Evolutionary conservation across 2,797 vertebrate genomes (phyloP), one percentile per base, ranked within the genome.

Genomic region (Allobates femoralis): DNA sequence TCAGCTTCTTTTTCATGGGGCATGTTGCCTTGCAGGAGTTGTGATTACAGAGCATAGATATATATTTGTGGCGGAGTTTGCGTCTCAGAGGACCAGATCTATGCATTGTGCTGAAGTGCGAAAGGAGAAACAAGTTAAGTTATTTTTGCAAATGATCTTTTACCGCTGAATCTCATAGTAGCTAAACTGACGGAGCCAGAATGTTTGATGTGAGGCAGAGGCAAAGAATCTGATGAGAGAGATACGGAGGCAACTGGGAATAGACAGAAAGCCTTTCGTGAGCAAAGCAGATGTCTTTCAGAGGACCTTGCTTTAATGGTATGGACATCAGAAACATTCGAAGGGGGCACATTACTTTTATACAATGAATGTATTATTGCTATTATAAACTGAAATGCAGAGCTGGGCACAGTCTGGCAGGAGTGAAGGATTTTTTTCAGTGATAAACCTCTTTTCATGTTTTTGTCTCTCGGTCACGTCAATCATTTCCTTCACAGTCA

Each of bases 291-390:
- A 84, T 85, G 86, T 76, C 86, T 87, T 87, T 87, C 82, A 87
- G 69, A 81, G 69, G 82, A 79, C 86, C 86, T 87, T 87, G 86
- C 86, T 87, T 87, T 87, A 87, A 84, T 87, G 82, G 32, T 74
- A 76, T 76, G 86, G 77, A 85, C 86, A 85, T 87, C 86, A 87
- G 82, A 84, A 28, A 73, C 66, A 84, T 76, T 79, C 64, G 71
- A 79, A 75, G 51, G 77, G 81, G 77, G 75, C 28, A 64, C 50
- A 85, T 81, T 67, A 80, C 82, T 79, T 75, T 87, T 30, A 81
- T 80, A 62, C 67, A 85, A 85, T 62, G 76, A 84, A 81, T 84
- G 69, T 85, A 80, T 84, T 84, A 85, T 58, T 81, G 30, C 46
- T 85, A 67, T 84, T 84, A 81, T 81, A 81, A 81, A 81, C 46